Percentiles rank a stretch among this genome's conserved stretches.
These are phyloP conservation scores for Ctenopoma kingsleyae DNA, from an alignment of 2,797 vertebrate species.

Conservation along the genomic window DNA sequence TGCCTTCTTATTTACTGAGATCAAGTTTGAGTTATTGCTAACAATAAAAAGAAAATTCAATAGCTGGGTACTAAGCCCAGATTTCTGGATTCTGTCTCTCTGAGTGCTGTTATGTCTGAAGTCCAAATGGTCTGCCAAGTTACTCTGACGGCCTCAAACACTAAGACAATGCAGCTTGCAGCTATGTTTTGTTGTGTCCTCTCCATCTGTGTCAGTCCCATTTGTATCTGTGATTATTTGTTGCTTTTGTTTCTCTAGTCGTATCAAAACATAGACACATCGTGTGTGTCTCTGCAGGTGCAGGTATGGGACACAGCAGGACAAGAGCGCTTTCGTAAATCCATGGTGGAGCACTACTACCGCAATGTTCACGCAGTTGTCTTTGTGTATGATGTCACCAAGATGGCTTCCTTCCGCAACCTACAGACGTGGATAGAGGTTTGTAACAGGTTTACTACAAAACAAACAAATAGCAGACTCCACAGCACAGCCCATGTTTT, in stretches of 20 bases:
- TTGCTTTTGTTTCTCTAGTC: not conserved
- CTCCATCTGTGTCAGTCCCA: not conserved
- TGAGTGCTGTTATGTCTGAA: not conserved
- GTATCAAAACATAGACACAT: not conserved
- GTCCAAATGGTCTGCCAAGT: too few species aligned
- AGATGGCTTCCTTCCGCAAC: conserved; percentile 96
- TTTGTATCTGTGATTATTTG: not conserved
- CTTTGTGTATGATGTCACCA: conserved; percentile 97
- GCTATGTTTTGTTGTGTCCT: not conserved
- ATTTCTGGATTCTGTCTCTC: too few species aligned
- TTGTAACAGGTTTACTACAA: conserved; percentile 71
- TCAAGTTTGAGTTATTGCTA: not conserved
- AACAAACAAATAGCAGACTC: not conserved
- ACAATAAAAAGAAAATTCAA: not conserved
- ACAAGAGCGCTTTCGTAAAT: conserved; percentile 95
- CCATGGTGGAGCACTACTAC: conserved; percentile 97
- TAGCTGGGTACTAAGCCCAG: not conserved
- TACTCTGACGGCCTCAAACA: not conserved
- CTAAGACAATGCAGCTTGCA: not conserved
- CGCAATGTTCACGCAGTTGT: conserved; percentile 96
- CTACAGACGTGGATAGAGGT: conserved; percentile 98
- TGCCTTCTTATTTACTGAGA: conserved; percentile 1
- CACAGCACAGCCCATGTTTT: not conserved
- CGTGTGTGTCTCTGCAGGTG: conserved; percentile 80
- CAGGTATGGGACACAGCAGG: conserved; percentile 97